Evolutionary conservation across 2,888 invertebrate genomes (phyloP).

Genomic region (Trachelus tabidus): DNA sequence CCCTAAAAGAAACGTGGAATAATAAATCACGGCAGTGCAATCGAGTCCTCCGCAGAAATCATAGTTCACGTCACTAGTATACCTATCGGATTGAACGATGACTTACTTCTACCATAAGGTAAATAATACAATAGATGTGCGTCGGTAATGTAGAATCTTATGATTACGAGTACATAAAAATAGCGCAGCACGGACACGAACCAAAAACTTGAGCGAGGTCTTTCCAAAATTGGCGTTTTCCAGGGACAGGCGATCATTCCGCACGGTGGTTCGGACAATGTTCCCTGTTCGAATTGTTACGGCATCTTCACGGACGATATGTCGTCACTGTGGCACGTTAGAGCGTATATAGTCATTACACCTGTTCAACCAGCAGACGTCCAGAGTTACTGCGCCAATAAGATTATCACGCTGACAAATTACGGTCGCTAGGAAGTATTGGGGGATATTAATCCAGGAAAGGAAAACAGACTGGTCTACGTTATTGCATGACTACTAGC

Average conservation of each 20-base stretch:
- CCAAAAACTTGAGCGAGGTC: conserved; percentile 4
- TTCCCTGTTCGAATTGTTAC: neutral
- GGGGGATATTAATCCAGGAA: neutral
- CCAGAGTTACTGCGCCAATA: neutral
- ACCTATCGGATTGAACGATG: neutral
- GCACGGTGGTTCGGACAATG: neutral
- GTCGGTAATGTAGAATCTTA: neutral
- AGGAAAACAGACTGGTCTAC: neutral
- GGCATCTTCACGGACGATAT: neutral
- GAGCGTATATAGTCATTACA: neutral
- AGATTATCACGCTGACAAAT: neutral
- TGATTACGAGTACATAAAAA: conserved; percentile 6
- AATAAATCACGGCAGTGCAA: conserved; percentile 14
- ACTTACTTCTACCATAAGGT: neutral
- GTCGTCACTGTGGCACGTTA: neutral
- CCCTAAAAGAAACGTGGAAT: neutral
- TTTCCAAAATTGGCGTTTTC: conserved; percentile 20
- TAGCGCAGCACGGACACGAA: conserved; percentile 13
- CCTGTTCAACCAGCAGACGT: neutral
- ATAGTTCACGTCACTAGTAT: conserved; percentile 25
- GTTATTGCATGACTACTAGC: neutral
- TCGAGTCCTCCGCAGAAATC: conserved; percentile 34
- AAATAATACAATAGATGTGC: conserved; percentile 10
- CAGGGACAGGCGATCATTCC: conserved; percentile 9
- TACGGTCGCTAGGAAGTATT: neutral